These are phyloP conservation scores for Pygocentrus nattereri DNA, from an alignment of 2,797 vertebrate species.

Conservation along the genomic window DNA sequence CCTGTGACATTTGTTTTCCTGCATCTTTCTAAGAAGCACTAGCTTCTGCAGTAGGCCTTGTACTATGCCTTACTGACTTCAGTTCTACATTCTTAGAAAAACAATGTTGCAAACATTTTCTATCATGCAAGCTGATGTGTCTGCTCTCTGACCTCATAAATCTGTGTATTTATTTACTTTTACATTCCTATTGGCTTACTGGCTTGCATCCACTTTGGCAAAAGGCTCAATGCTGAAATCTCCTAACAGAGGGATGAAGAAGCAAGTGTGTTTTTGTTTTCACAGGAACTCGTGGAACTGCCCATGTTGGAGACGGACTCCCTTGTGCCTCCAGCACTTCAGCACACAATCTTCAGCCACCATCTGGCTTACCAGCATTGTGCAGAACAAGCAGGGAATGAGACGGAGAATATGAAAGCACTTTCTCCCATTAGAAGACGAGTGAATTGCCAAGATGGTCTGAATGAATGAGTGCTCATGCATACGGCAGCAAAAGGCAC, in stretches of 20 bases:
- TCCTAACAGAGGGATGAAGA: slow-evolving; percentile 17
- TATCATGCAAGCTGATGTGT: not conserved
- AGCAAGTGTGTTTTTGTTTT: slow-evolving; percentile 22
- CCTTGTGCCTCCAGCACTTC: slow-evolving; percentile 41
- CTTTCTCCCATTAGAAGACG: not conserved
- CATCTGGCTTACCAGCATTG: slow-evolving; percentile 52
- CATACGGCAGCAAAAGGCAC: not conserved
- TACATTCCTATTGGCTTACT: not conserved
- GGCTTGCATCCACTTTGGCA: slow-evolving; percentile 1
- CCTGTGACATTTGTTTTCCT: not conserved
- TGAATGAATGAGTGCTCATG: slow-evolving; percentile 11
- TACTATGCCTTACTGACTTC: not conserved
- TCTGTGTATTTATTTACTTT: not conserved
- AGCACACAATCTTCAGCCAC: slow-evolving; percentile 36
- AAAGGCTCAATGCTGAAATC: not conserved
- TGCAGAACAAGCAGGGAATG: slow-evolving; percentile 34
- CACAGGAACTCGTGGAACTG: slow-evolving; percentile 30
- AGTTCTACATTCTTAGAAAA: not conserved
- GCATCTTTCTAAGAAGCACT: not conserved
- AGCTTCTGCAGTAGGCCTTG: not conserved
- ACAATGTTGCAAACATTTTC: not conserved
- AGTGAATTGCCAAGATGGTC: not conserved
- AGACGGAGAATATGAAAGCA: slow-evolving; percentile 10
- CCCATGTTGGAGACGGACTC: slow-evolving; percentile 26
- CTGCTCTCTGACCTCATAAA: slow-evolving; percentile 11